Evolutionary conservation across 1,140 invertebrate genomes (phyloP).

Genomic region (Pteromalus puparum): DNA sequence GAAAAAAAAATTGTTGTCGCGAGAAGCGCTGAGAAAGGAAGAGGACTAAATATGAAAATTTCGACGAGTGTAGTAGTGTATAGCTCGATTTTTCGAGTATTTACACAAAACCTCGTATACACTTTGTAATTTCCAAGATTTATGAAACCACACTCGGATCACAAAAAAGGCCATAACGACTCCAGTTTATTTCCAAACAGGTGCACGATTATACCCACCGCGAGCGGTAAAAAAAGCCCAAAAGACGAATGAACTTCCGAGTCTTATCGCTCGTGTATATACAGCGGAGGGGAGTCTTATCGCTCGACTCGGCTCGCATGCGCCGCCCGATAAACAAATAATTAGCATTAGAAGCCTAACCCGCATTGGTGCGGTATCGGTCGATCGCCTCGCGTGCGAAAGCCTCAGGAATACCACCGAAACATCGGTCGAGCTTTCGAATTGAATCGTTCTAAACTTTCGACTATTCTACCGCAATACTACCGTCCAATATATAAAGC

Average conservation of each 20-base stretch:
- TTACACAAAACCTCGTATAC: too few species aligned
- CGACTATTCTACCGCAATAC: neutral
- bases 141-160: neutral
- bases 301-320: slow-evolving; percentile 60
- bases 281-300: slow-evolving; percentile 54
- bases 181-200: neutral
- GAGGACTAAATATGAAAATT: neutral
- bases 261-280: neutral
- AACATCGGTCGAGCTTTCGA: neutral
- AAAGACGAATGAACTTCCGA: slow-evolving; percentile 41
- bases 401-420: neutral
- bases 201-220: neutral
- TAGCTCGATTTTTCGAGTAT: neutral
- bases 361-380: slow-evolving; percentile 54
- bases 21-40: too few species aligned
- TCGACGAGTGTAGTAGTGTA: neutral
- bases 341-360: slow-evolving; percentile 65
- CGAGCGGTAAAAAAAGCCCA: slow-evolving; percentile 14
- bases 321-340: slow-evolving; percentile 69
- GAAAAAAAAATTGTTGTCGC: slow-evolving; percentile 1
- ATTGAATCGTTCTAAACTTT: slow-evolving; percentile 25
- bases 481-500: neutral
- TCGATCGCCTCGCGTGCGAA: slow-evolving; percentile 48
- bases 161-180: neutral
- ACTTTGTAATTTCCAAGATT: neutral